phyloP scores from a whole-genome alignment of 2,888 invertebrate species.

The Acanthosepion pharaonis region DNA sequence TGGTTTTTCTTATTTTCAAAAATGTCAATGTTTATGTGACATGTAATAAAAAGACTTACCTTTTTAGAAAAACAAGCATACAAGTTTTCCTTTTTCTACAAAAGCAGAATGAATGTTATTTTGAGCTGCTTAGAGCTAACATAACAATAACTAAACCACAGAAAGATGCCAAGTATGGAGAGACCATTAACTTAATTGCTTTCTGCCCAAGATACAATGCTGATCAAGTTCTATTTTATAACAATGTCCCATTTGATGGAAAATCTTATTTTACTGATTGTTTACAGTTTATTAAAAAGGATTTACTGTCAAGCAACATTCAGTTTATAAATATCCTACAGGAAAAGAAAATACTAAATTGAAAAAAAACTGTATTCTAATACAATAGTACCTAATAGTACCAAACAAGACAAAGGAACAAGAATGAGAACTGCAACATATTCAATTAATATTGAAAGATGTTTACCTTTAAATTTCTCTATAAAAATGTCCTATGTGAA shows the following conservation, averaged over 20 bases:
- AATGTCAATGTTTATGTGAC: background rate
- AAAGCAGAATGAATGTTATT: background rate
- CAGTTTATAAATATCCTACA: background rate
- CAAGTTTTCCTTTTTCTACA: background rate
- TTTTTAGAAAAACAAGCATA: background rate
- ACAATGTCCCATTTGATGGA: background rate
- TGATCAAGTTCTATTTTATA: slow-evolving; percentile 33
- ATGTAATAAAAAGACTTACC: background rate
- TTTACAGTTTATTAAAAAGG: background rate
- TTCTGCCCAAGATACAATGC: background rate
- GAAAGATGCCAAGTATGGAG: background rate
- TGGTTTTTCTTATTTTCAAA: background rate
- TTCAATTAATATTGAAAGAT: background rate
- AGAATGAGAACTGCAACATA: background rate
- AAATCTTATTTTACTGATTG: background rate
- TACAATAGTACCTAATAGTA: background rate
- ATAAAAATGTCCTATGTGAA: no score
- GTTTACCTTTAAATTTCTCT: background rate
- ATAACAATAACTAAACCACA: background rate
- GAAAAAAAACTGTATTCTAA: background rate
- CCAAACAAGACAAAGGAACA: background rate
- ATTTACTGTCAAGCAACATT: background rate
- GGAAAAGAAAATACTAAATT: background rate
- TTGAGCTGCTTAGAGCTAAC: background rate
- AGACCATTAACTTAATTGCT: background rate